Conservation (phyloP, 2,113 vertebrate species). For the Spizaetus ornatus region DNA sequence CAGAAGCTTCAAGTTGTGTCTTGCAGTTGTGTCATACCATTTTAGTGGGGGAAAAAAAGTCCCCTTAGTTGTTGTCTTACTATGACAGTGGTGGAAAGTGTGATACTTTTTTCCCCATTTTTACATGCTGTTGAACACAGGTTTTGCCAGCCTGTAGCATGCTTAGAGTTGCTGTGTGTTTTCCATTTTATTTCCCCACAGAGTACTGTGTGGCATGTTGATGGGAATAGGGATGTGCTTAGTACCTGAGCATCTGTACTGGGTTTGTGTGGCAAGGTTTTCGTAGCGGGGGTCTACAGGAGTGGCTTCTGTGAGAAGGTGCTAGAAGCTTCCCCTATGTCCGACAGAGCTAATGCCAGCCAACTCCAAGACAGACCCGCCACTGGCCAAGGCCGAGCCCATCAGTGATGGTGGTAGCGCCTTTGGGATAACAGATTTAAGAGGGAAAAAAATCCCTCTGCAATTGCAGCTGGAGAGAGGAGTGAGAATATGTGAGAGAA, state of each 20-base stretch:
- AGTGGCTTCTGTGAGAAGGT: too few species aligned
- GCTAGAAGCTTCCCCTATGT: too few species aligned
- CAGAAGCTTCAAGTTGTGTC: background rate
- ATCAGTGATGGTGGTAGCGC: too few species aligned
- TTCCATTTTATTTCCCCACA: background rate
- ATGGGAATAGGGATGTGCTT: background rate
- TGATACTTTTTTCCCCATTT: background rate
- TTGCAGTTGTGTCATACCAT: background rate
- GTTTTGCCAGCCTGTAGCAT: background rate
- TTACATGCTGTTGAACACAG: background rate
- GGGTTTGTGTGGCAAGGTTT: too few species aligned
- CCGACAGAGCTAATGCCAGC: too few species aligned
- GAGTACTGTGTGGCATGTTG: background rate
- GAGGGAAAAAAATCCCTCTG: too few species aligned
- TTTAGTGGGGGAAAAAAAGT: background rate
- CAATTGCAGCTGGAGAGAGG: too few species aligned
- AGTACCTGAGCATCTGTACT: background rate
- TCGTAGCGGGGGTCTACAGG: too few species aligned
- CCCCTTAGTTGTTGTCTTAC: background rate
- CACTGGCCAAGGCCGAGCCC: too few species aligned
- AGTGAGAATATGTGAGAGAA: too few species aligned
- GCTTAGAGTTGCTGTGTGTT: background rate
- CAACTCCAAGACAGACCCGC: too few species aligned
- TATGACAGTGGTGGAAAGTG: background rate
- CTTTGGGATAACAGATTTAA: too few species aligned